Evolutionary conservation across 2,113 vertebrate species (phyloP).

Genomic region (Butastur rufipennis): DNA sequence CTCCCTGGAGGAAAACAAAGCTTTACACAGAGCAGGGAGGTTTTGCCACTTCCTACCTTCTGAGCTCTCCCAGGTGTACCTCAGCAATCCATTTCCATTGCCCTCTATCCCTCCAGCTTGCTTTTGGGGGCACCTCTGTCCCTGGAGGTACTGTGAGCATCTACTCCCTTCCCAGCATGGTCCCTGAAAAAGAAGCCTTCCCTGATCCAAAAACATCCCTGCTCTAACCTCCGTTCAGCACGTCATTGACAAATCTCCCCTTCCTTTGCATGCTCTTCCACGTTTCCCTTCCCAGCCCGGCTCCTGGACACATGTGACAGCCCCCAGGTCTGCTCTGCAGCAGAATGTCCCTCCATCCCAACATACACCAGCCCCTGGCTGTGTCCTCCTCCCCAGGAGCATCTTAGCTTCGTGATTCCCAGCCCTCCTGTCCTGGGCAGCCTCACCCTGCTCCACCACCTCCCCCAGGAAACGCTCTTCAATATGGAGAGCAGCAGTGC

Average conservation of each 20-base stretch:
- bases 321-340: background rate
- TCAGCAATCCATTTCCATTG: background rate
- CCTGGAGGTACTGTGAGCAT: background rate
- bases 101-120: background rate
- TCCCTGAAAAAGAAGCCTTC: background rate
- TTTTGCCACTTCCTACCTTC: background rate
- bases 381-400: background rate
- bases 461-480: background rate
- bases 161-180: background rate
- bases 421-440: background rate
- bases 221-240: background rate
- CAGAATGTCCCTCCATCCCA: background rate
- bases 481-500: background rate
- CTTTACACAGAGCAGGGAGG: background rate
- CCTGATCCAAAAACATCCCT: background rate
- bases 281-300: background rate
- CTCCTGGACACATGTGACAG: fast-evolving
- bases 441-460: background rate
- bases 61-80: background rate
- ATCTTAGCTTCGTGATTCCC: background rate
- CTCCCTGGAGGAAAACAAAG: background rate
- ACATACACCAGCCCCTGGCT: background rate
- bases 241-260: fast-evolving
- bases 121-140: background rate
- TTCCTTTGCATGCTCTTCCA: background rate